Conservation (phyloP, 2,113 vertebrate genomes). For the Polypterus bichir region DNA sequence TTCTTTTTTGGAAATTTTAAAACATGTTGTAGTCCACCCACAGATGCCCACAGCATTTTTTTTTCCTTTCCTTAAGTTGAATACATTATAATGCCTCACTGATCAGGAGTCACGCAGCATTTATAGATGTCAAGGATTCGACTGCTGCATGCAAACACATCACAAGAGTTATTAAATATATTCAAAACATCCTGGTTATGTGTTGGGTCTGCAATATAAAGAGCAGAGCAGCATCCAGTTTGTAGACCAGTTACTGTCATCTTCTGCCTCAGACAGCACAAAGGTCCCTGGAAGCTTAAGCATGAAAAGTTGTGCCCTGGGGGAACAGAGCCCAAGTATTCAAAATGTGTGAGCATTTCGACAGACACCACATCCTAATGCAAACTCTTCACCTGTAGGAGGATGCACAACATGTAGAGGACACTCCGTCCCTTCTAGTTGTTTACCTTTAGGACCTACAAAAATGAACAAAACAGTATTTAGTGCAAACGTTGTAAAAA, state of each 20-base stretch:
- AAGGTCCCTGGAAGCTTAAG: neutral
- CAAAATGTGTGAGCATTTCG: constrained; percentile 98
- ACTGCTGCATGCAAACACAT: constrained; percentile 97
- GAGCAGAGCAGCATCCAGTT: neutral
- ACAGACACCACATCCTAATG: constrained; percentile 93
- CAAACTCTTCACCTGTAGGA: constrained; percentile 94
- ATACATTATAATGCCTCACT: constrained; percentile 50
- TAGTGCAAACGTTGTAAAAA: neutral
- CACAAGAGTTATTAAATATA: constrained; percentile 53
- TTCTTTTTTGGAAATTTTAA: constrained; percentile 12
- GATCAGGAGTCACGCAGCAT: constrained; percentile 74
- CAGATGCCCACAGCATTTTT: constrained; percentile 50
- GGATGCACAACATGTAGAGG: constrained; percentile 95
- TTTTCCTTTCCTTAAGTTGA: constrained; percentile 21
- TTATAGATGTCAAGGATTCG: constrained; percentile 75
- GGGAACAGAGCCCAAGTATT: constrained; percentile 35
- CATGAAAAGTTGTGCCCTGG: constrained; percentile 29
- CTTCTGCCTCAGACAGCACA: neutral
- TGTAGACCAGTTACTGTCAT: constrained; percentile 18
- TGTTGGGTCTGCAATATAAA: neutral
- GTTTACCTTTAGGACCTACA: constrained; percentile 94
- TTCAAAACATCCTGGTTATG: constrained; percentile 24
- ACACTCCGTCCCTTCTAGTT: constrained; percentile 93
- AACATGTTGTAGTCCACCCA: constrained; percentile 46
- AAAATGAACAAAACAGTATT: constrained; percentile 4